Evolutionary conservation across 2,797 vertebrate species (phyloP).

Genomic region (Sebastes kiyomatsui): DNA sequence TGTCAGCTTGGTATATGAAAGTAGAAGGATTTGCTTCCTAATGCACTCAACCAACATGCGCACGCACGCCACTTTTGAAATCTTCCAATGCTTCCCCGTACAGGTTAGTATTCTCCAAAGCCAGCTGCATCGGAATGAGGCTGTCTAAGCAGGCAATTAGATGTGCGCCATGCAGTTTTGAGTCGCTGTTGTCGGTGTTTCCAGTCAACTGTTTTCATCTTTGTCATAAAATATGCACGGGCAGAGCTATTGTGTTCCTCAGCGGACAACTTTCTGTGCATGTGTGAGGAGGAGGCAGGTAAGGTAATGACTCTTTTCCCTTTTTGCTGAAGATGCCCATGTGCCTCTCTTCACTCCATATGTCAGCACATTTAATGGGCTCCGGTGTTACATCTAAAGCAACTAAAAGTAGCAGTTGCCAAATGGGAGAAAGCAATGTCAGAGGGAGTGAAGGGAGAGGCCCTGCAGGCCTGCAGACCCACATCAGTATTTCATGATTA

Average conservation of each 20-base stretch:
- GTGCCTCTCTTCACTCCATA: conserved; percentile 38
- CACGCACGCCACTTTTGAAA: conserved; percentile 3
- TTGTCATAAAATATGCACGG: conserved; percentile 66
- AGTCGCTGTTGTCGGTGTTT: conserved; percentile 48
- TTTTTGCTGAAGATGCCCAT: conserved; percentile 55
- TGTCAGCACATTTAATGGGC: conserved; percentile 59
- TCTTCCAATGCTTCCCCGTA: conserved; percentile 26
- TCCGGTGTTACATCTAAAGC: conserved; percentile 41
- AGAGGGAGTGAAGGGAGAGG: conserved; percentile 7
- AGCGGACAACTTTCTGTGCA: conserved; percentile 43
- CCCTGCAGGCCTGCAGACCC: background rate
- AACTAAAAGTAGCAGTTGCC: conserved; percentile 23
- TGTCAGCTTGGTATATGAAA: conserved; percentile 22
- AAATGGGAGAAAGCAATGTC: conserved; percentile 35
- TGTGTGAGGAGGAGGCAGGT: conserved; percentile 23
- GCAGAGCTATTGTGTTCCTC: conserved; percentile 55
- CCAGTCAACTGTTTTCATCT: conserved; percentile 58
- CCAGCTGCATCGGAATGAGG: conserved; percentile 50
- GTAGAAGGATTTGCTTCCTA: conserved; percentile 14
- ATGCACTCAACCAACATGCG: background rate
- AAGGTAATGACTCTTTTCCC: conserved; percentile 34
- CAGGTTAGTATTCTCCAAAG: conserved; percentile 44
- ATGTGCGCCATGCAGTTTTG: conserved; percentile 43
- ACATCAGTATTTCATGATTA: conserved; percentile 27
- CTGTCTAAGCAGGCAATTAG: conserved; percentile 58